Base-by-base conservation (phyloP, 2,113 vertebrate genomes). In the Xerus inauris region DNA sequence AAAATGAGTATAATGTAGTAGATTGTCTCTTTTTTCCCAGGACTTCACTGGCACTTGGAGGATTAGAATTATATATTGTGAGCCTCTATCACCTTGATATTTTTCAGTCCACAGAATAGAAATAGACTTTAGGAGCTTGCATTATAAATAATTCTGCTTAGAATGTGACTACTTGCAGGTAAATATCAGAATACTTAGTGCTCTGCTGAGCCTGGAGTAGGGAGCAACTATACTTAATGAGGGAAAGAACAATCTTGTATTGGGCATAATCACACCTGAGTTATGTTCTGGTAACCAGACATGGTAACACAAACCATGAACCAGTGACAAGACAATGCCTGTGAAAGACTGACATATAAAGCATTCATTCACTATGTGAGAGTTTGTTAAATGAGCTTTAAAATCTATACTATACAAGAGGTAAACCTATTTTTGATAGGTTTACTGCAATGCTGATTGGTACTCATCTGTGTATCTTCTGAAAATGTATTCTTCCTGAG, bases 381-480 rank as follows among this genome's bases (percentile, higher is more conserved):
- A 81, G 67, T 89, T 94, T 42, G 47, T 67, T 96, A 51, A 90
- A 67, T 92, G 82, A 35, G 67, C 81, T 94, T 94, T 62, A 76
- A 75, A 75, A 72, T 89, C 42, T 83, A 19, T 57, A 24, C 62
- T 64, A 7, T 57, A 14, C 65, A 65, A 91, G 81, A 92, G 49
- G 28, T 71, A 67, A 94, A 87, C 75, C 85, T 97, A n/a, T 57
- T 94, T 94, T 87, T 95, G 93, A 90, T 96, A 77, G 72, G 65
- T 81, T 87, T 97, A 84, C 91, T 96, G 71, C 72, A 92, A 6
- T 82, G 77, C 82, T 93, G 67, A 88, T 90, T 83, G 81, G 45
- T 84, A 28, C 57, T 93, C 73, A 72, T 65, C 42, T 94, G 0
- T 80, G 69, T 87, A 75, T 96, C 91, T 95, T 84, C 82, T 81